Evolutionary conservation across 2,797 vertebrate species (phyloP), one percentile per base, ranked within the genome.

Genomic region (Ciconia nigra): DNA sequence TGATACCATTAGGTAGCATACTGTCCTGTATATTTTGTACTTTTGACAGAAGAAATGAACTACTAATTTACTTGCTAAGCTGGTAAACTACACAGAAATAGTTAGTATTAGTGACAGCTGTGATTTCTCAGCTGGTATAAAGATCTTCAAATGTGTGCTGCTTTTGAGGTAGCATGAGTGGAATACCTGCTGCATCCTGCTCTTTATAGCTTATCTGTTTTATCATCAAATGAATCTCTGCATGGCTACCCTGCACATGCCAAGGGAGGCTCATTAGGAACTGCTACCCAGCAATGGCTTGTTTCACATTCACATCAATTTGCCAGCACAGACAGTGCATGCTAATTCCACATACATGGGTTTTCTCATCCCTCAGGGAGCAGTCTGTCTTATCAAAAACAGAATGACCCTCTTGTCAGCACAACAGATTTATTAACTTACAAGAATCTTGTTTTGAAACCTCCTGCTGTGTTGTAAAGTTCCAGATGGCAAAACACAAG

Each of bases 361-460:
- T 55, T 89, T 80, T 65, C 69, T 90, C 47, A 54, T 78, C 37
- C 79, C 73, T 87, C 52, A 14, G 81, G 79, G 78, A 87, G 55
- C 33, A 51, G 69, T 35, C 74, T 71, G 90, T 96, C 85, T 93
- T 90, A 94, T 72, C 91, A 88, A 93, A 95, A 89, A 9, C 83
- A 96, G 86, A 77, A 76, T 73, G 71, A 80, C 83, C 84, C 71
- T 95, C 77, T 88, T 90, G 81, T 72, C 84, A 93, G 65, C 89
- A 52, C 76, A 89, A 83, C 91, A 85, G 80, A 91, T 95, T 91
- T 85, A 86, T 91, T 92, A 92, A 72, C 67, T 91, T 33, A 63
- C 33, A 79, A 87, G 90, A 88, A 84, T 83, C 35, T 59, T 89
- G 78, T 89, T 96, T 95, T 83, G 83, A 84, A 97, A 78, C 85